Evolutionary conservation across 2,888 invertebrate genomes (phyloP).

Genomic region (Limnephilus rhombicus): DNA sequence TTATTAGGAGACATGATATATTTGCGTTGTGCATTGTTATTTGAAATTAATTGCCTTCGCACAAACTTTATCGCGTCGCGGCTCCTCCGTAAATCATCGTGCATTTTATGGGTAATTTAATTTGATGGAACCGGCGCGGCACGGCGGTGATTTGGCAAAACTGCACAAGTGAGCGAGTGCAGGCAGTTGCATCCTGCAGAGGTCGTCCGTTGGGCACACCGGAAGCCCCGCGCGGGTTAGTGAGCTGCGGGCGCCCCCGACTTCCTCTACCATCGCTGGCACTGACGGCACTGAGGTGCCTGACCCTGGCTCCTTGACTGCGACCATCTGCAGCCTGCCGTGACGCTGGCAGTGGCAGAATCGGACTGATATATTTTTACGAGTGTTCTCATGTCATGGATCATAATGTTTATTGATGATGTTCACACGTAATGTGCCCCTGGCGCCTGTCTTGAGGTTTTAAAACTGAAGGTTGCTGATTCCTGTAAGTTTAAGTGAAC

Average conservation of each 20-base stretch:
- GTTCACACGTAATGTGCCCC: neutral
- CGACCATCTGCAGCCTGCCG: neutral
- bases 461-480: neutral
- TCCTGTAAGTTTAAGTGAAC: neutral
- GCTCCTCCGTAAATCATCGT: slow-evolving; percentile 13
- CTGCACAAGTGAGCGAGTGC: neutral
- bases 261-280: neutral
- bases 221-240: neutral
- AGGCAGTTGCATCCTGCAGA: neutral
- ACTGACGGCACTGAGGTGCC: neutral
- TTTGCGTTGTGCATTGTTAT: neutral
- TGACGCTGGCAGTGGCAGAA: neutral
- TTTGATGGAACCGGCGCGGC: neutral
- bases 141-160: neutral
- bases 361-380: neutral
- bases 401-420: neutral
- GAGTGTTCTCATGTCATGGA: slow-evolving; percentile 13
- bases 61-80: neutral
- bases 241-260: neutral
- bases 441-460: slow-evolving; percentile 10
- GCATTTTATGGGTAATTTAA: slow-evolving; percentile 34
- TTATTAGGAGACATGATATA: neutral
- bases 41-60: neutral
- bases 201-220: neutral
- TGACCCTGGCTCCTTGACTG: neutral